Evolutionary conservation across 2,888 invertebrate genomes (phyloP).

Genomic region (Torymus texanus): DNA sequence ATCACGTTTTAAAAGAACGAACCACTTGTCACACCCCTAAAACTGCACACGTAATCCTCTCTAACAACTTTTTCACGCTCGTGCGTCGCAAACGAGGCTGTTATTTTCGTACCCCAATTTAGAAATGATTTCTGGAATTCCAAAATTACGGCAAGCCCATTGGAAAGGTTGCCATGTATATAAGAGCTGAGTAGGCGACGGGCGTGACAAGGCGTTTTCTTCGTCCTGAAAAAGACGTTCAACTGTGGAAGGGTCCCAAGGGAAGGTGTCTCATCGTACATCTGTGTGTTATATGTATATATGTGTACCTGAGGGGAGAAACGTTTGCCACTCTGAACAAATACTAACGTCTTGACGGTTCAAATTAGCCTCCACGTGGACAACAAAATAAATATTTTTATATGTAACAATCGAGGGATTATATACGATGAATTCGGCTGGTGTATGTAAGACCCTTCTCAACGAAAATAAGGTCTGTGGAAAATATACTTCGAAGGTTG

Average conservation of each 20-base stretch:
- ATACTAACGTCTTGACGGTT: slow-evolving; percentile 56
- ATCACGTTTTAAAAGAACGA: too few species aligned
- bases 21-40: neutral
- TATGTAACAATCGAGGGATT: slow-evolving; percentile 54
- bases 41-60: slow-evolving; percentile 39
- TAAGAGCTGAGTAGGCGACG: too few species aligned
- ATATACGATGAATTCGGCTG: neutral
- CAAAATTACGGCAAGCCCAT: slow-evolving; percentile 34
- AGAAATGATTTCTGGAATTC: slow-evolving; percentile 15
- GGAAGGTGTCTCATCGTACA: neutral
- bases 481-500: slow-evolving; percentile 1
- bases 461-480: slow-evolving; percentile 18
- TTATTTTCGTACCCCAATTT: slow-evolving; percentile 16
- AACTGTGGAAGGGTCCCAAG: neutral
- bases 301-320: slow-evolving; percentile 8
- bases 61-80: slow-evolving; percentile 30
- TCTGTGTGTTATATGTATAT: too few species aligned
- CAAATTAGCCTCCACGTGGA: slow-evolving; percentile 67
- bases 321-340: slow-evolving; percentile 43
- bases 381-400: slow-evolving; percentile 70
- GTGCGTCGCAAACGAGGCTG: neutral
- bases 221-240: slow-evolving; percentile 6
- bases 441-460: slow-evolving; percentile 24
- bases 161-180: neutral
- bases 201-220: slow-evolving; percentile 34